Percentiles rank a stretch among this genome's conserved stretches.
Evolutionary conservation across 2,113 vertebrate species (phyloP).

Genomic region (Poeciliopsis occidentalis): DNA sequence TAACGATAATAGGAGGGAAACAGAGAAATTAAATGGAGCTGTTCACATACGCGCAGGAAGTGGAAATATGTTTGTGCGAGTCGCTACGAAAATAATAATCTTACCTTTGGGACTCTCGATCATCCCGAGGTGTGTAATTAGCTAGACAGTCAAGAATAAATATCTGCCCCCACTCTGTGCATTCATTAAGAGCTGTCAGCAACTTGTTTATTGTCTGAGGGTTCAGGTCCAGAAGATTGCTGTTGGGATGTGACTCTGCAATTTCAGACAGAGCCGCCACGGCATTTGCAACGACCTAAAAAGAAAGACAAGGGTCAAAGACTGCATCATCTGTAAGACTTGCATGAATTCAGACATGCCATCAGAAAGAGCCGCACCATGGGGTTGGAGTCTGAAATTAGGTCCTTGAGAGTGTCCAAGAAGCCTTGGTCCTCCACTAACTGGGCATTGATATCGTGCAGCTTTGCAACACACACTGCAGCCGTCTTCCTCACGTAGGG

Average conservation of each 20-base stretch:
- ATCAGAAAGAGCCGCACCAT: conserved; percentile 82
- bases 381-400: conserved; percentile 98
- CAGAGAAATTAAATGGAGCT: conserved; percentile 2
- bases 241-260: conserved; percentile 96
- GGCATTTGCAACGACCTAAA: conserved; percentile 95
- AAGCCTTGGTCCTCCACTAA: conserved; percentile 98
- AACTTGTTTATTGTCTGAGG: conserved; percentile 99
- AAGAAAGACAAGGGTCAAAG: conserved; percentile 5
- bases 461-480: conserved; percentile 95
- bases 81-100: background rate
- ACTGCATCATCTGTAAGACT: background rate
- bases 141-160: conserved; percentile 98
- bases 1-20: conserved; percentile 1
- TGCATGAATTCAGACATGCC: too few species aligned
- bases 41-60: background rate
- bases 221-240: conserved; percentile 95
- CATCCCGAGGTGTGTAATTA: conserved; percentile 96
- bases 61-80: background rate
- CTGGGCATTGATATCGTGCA: conserved; percentile 97
- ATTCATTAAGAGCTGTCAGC: conserved; percentile 95
- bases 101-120: conserved; percentile 97
- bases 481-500: conserved; percentile 97
- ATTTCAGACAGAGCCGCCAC: conserved; percentile 97
- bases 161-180: conserved; percentile 99
- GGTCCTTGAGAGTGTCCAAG: conserved; percentile 96